Evolutionary conservation across 2,797 vertebrate species (phyloP).

Genomic region (Rhinichthys osculus): DNA sequence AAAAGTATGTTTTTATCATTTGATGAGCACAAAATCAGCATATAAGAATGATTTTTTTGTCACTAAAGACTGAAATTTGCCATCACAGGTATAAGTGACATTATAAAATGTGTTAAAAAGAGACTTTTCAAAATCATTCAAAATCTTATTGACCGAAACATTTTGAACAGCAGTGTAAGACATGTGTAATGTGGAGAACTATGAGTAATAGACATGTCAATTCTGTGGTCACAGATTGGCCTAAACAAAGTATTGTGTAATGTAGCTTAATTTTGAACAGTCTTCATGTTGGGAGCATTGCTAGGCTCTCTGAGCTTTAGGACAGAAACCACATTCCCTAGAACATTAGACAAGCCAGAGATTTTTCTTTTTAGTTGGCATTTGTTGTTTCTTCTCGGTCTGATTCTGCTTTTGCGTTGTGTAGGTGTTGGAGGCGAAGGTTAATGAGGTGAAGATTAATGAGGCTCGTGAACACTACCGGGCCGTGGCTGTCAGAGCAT

Average conservation of each 20-base stretch:
- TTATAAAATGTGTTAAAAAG: not conserved
- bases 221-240: not conserved
- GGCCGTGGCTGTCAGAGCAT: constrained; percentile 81
- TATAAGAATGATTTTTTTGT: not conserved
- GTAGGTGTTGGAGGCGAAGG: constrained; percentile 85
- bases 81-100: not conserved
- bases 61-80: not conserved
- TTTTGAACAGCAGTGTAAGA: not conserved
- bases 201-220: not conserved
- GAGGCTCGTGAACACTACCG: constrained; percentile 83
- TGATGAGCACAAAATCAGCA: not conserved
- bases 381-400: not conserved
- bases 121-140: not conserved
- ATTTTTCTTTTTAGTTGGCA: not conserved
- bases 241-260: not conserved
- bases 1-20: not conserved
- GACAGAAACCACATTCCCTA: not conserved
- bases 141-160: not conserved
- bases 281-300: not conserved
- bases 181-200: too few species aligned
- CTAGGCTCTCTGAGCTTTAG: not conserved
- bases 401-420: constrained; percentile 16
- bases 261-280: not conserved
- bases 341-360: not conserved
- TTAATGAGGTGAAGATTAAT: constrained; percentile 85